Percentiles rank a stretch among this genome's conserved stretches.
phyloP scores from a whole-genome alignment of 2,113 vertebrate genomes.

The Hippocampus mohnikei region DNA sequence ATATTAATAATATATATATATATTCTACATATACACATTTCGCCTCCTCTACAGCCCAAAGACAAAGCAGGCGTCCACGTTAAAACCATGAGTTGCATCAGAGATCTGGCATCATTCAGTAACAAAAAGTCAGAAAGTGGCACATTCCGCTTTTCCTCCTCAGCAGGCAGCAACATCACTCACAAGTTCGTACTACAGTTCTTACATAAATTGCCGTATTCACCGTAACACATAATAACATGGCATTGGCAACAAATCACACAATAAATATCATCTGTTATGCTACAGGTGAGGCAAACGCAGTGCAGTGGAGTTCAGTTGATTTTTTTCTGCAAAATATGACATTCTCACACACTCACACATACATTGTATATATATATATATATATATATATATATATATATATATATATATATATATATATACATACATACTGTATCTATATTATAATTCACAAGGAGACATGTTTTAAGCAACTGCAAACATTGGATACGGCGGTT shows the following conservation, averaged over 20 bases:
- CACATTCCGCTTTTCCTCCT: neutral
- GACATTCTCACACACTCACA: slow-evolving; percentile 32
- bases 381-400: too few relatives aligned
- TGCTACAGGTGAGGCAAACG: slow-evolving; percentile 65
- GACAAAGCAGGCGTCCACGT: neutral
- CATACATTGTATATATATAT: neutral
- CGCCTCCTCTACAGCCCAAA: neutral
- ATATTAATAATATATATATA: too few relatives aligned
- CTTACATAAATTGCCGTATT: slow-evolving; percentile 27
- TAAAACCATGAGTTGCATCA: neutral
- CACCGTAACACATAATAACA: slow-evolving; percentile 23
- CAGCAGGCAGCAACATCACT: slow-evolving; percentile 16
- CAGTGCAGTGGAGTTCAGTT: slow-evolving; percentile 63
- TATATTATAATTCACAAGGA: slow-evolving; percentile 62
- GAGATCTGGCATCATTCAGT: neutral
- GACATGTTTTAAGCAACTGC: slow-evolving; percentile 56
- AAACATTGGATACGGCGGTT: slow-evolving; percentile 59
- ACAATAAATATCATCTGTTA: slow-evolving; percentile 56
- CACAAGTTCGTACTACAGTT: slow-evolving; percentile 10
- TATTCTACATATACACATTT: too few relatives aligned
- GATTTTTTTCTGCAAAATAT: slow-evolving; percentile 52
- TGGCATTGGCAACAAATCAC: slow-evolving; percentile 47
- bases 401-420: too few relatives aligned
- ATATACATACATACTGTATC: neutral
- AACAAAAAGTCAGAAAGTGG: neutral